Base-by-base conservation (phyloP, 2,888 invertebrate species). In the Chaetoderma sp. region DNA sequence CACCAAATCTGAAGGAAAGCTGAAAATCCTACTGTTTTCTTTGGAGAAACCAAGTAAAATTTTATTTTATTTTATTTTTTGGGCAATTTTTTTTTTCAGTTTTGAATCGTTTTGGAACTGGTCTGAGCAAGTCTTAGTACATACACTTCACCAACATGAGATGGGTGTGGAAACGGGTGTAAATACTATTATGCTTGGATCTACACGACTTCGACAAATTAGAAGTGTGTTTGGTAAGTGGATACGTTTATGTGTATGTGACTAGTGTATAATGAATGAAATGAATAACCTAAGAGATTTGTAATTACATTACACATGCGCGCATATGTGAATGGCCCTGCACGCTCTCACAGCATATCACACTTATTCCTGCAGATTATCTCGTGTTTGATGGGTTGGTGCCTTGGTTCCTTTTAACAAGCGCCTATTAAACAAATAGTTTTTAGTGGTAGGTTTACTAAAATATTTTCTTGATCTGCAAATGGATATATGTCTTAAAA, bases 51-150 rank as follows among this genome's bases (percentile, higher is more conserved):
- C n/a, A n/a, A n/a, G n/a, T n/a, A n/a, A n/a, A n/a, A n/a, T n/a
- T n/a, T n/a, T n/a, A n/a, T n/a, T n/a, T n/a, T 76, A 27, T 47
- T 47, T 47, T 18, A 4, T n/a, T 21, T 18, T 21, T 18, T 4
- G 4, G 16, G 4, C 13, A 2, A 25, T 21, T 56, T 42, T 44
- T 63, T 39, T 39, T 63, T 68, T 10, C 68, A 80, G 80, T 52
- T 71, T 76, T 27, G 70, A 70, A 18, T 75, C 78, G 21, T 75
- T 79, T 64, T 79, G 79, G 80, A 60, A 70, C 5, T 81, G 81
- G 81, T 70, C 76, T 16, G 69, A 78, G 55, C 67, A 71, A 10
- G 76, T 75, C 13, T 64, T 79, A 57, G 70, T 71, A 5, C 72
- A 66, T 5, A 66, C 70, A 0, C 63, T 81, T 8, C 75, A 78